These are phyloP conservation scores for Nomia melanderi DNA, from an alignment of 1,140 invertebrate species.

Conservation along the genomic window DNA sequence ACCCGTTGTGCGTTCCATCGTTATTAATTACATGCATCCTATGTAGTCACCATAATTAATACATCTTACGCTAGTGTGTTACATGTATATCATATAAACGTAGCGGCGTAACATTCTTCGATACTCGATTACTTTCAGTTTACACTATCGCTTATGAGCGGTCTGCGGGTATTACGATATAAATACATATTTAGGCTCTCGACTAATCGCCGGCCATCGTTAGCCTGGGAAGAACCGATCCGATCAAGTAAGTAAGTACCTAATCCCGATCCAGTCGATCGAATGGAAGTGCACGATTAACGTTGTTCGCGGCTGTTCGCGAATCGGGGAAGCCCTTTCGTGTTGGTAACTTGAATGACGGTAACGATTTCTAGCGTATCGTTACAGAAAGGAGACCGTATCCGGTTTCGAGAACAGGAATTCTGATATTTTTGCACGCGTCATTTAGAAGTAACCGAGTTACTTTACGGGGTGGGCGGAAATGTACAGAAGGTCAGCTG, in stretches of 20 bases:
- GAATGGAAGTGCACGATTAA: neutral
- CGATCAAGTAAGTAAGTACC: constrained; percentile 29
- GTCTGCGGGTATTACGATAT: constrained; percentile 65
- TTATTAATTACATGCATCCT: constrained; percentile 63
- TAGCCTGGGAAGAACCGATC: constrained; percentile 47
- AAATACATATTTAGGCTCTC: constrained; percentile 63
- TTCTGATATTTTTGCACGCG: too few relatives aligned
- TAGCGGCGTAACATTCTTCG: constrained; percentile 54
- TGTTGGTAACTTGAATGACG: constrained; percentile 1
- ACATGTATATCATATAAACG: constrained; percentile 55
- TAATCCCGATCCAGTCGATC: constrained; percentile 24
- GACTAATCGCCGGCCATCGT: constrained; percentile 60
- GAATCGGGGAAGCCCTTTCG: neutral
- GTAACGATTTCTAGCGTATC: neutral
- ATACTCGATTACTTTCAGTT: constrained; percentile 53
- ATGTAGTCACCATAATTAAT: constrained; percentile 48
- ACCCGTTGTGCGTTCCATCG: neutral
- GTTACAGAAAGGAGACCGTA: too few relatives aligned
- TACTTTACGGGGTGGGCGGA: neutral
- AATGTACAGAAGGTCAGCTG: constrained; percentile 9
- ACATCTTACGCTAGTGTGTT: constrained; percentile 56
- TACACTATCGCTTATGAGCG: constrained; percentile 54
- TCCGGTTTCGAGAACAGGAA: too few relatives aligned
- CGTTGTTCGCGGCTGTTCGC: neutral
- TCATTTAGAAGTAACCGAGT: too few relatives aligned